These are phyloP conservation scores for Otis tarda DNA, from an alignment of 2,113 vertebrate species.

Conservation along the genomic window DNA sequence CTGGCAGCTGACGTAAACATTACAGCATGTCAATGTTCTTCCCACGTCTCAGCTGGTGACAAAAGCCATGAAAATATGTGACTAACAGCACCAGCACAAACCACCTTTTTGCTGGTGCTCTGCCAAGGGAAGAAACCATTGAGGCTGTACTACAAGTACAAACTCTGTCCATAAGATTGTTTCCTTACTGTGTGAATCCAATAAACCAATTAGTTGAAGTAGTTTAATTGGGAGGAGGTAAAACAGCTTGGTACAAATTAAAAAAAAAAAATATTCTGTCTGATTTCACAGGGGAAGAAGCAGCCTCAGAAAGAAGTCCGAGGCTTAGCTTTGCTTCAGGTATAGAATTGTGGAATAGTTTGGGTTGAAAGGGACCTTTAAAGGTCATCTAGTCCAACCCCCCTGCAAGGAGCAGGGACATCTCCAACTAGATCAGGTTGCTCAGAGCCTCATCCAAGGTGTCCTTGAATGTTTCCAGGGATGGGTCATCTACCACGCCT, in stretches of 20 bases:
- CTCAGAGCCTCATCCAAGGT: no score
- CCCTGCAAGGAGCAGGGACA: no score
- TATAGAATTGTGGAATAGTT: no score
- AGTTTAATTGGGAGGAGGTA: neutral
- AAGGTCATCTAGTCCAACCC: no score
- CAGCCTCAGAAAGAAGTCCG: neutral
- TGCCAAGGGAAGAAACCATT: neutral
- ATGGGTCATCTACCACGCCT: no score
- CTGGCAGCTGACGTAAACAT: neutral
- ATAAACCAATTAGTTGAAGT: neutral
- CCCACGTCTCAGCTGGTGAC: neutral
- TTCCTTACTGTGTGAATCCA: neutral
- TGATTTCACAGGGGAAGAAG: neutral
- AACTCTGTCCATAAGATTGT: accelerated
- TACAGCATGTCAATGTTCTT: neutral
- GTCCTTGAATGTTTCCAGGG: no score
- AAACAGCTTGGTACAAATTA: neutral
- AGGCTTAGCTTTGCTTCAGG: neutral
- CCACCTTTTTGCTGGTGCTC: neutral
- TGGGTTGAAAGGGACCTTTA: no score
- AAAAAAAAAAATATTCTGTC: neutral
- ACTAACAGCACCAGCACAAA: neutral
- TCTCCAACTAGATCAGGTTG: no score
- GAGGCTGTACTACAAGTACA: neutral
- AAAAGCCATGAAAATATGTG: neutral